Base-by-base conservation (phyloP, 1,140 invertebrate species). In the Drosophila athabasca region DNA sequence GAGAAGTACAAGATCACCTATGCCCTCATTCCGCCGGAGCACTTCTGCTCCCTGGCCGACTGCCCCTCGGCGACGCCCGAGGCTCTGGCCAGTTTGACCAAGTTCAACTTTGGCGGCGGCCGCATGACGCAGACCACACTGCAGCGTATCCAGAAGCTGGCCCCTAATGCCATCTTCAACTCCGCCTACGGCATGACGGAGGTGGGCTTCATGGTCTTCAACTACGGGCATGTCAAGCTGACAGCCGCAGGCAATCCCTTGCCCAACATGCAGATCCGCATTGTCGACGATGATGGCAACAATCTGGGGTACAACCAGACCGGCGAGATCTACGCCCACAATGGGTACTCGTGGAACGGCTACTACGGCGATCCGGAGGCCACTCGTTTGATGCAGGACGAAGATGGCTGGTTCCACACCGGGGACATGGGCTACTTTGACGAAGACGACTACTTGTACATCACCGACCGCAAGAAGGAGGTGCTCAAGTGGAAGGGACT, bases 381-480 rank as follows among this genome's bases (percentile, higher is more conserved):
- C 11, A 95, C 95, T 0, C 92, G 90, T 3, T 91, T 92, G 13
- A 79, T 90, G 4, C 93, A 93, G 61, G 92, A 94, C 54, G 85
- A 94, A 51, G 94, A 95, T 35, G 95, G 95, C 7, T 97, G 94
- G 94, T 91, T 95, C 7, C 94, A 95, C 68, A 95, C 95, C 15
- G 96, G 96, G 6, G 95, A 96, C 87, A 89, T 96, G 51, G 94
- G 94, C 6, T 95, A 94, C 77, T 94, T 94, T 55, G 95, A 96
- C 60, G 92, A 95, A n/a, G 92, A 95, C 9, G 92, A 93, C 3
- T 94, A 92, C 64, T 93, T 95, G 67, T 95, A 92, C 73, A 94
- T 96, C 72, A 94, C 95, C 1, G 96, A 96, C 76, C 91, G 96
- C 45, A 77, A 96, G n/a, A 97, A 96, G 70, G 95, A 96, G 88